Percentiles rank a stretch among this genome's conserved stretches.
Evolutionary conservation across 2,888 invertebrate genomes (phyloP).

Genomic region (Pantelozetes paolii): DNA sequence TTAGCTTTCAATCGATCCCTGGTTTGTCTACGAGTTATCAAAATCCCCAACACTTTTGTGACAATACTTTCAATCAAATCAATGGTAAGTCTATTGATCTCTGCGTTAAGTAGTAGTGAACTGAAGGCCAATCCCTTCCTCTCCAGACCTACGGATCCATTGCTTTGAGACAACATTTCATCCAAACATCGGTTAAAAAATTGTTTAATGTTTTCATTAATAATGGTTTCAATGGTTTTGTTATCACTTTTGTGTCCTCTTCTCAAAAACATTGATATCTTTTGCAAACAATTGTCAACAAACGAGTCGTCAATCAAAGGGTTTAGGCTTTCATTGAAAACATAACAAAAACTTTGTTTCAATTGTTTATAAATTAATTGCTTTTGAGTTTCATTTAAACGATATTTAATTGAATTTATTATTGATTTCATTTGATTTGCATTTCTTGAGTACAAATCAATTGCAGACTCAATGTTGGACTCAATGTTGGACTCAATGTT

Average conservation of each 20-base stretch:
- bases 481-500: no score
- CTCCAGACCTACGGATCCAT: background rate
- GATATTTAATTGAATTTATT: background rate
- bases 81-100: background rate
- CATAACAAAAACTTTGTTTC: background rate
- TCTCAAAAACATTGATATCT: background rate
- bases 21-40: background rate
- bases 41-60: background rate
- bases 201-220: background rate
- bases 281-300: background rate
- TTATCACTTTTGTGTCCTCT: background rate
- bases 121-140: background rate
- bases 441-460: no score
- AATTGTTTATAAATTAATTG: background rate
- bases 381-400: background rate
- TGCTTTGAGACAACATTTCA: background rate
- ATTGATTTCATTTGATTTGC: background rate
- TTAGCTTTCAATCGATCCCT: background rate
- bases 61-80: background rate
- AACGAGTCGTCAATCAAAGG: background rate
- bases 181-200: background rate
- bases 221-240: background rate
- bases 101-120: background rate
- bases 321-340: background rate
- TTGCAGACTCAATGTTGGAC: no score